These are phyloP conservation scores for Iguana delicatissima DNA, from an alignment of 2,797 vertebrate species.

Conservation along the genomic window DNA sequence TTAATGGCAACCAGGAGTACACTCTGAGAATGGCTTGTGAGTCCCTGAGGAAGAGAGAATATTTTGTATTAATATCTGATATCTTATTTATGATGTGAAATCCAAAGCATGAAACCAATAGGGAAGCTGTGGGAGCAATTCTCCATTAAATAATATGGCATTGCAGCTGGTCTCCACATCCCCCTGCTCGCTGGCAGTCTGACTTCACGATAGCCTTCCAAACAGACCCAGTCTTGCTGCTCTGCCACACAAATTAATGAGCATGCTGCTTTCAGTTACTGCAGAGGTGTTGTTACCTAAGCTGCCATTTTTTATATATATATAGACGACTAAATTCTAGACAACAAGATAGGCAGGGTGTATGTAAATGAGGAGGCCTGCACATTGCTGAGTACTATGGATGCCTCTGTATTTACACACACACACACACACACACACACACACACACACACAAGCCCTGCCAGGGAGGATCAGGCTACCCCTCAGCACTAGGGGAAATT, in stretches of 20 bases:
- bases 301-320: neutral
- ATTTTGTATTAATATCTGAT: slow-evolving; percentile 77
- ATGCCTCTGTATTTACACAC: neutral
- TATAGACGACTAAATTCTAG: neutral
- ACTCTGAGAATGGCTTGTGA: slow-evolving; percentile 54
- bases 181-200: slow-evolving; percentile 49
- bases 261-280: neutral
- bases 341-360: neutral
- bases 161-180: slow-evolving; percentile 35
- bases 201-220: slow-evolving; percentile 34
- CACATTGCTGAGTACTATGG: neutral
- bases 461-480: neutral
- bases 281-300: neutral
- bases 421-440: neutral
- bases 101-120: slow-evolving; percentile 64
- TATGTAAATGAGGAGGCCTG: neutral
- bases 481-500: neutral
- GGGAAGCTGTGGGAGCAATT: slow-evolving; percentile 50
- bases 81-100: slow-evolving; percentile 73
- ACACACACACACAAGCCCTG: neutral
- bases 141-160: slow-evolving; percentile 60
- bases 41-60: slow-evolving; percentile 68
- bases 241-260: slow-evolving; percentile 20
- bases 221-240: slow-evolving; percentile 40
- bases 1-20: slow-evolving; percentile 68